phyloP scores from a whole-genome alignment of 2,797 vertebrate genomes.

The Pelodytes ibericus region DNA sequence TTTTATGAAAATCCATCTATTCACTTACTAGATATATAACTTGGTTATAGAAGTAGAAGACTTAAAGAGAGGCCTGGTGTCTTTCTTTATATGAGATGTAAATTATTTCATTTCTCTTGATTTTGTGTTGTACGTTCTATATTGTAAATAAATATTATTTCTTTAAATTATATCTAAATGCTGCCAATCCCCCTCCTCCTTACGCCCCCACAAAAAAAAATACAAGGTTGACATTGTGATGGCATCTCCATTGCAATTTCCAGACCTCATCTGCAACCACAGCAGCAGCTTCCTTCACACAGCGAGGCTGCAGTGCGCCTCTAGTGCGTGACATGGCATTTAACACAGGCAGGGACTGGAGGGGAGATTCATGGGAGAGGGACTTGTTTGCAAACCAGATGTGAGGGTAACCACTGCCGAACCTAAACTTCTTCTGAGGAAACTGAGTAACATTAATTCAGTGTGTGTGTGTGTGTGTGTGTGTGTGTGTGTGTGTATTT shows the following conservation, averaged over 20 bases:
- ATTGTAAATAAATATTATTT: no score
- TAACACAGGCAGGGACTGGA: slow-evolving; percentile 44
- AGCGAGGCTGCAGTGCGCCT: slow-evolving; percentile 51
- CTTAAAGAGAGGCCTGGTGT: not conserved
- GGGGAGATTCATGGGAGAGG: slow-evolving; percentile 42
- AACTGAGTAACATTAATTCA: slow-evolving; percentile 9
- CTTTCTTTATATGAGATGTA: not conserved
- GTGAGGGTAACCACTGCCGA: slow-evolving; percentile 42
- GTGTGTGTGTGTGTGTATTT: no score
- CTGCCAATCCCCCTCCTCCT: no score
- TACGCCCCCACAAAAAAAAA: not conserved
- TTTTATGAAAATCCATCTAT: not conserved
- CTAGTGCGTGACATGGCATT: slow-evolving; percentile 53
- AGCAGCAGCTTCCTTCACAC: slow-evolving; percentile 17
- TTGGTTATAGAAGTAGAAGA: no score
- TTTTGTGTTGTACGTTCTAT: no score
- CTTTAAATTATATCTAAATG: no score
- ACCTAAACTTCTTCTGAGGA: not conserved
- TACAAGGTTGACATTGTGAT: slow-evolving; percentile 53
- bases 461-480: no score
- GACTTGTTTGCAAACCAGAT: slow-evolving; percentile 48
- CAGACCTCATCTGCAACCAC: slow-evolving; percentile 48
- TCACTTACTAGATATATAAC: not conserved
- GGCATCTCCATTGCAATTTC: slow-evolving; percentile 45
- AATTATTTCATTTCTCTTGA: not conserved